phyloP scores from a whole-genome alignment of 1,140 invertebrate genomes.

The Cherax destructor region DNA sequence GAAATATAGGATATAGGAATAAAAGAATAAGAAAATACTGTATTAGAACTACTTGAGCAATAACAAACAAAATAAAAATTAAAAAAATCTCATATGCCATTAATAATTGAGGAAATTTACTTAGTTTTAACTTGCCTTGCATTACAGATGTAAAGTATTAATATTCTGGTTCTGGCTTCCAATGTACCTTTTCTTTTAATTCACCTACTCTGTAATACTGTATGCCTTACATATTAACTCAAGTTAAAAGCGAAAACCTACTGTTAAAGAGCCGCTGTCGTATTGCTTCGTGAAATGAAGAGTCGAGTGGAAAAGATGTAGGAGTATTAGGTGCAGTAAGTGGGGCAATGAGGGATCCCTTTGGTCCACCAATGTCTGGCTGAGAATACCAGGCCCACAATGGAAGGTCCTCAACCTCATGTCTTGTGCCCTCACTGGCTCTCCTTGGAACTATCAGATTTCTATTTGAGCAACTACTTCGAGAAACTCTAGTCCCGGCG shows the following conservation, averaged over 20 bases:
- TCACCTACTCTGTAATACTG: too few relatives aligned
- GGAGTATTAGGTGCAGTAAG: slow-evolving; percentile 47
- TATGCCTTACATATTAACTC: background rate
- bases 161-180: too few relatives aligned
- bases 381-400: slow-evolving; percentile 53
- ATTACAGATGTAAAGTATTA: too few relatives aligned
- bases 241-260: slow-evolving; percentile 3
- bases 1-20: too few relatives aligned
- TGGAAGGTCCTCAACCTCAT: slow-evolving; percentile 17
- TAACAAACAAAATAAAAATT: too few relatives aligned
- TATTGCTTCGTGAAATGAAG: slow-evolving; percentile 52
- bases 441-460: slow-evolving; percentile 45
- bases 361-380: slow-evolving; percentile 30
- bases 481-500: slow-evolving; percentile 16
- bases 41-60: too few relatives aligned
- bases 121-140: too few relatives aligned
- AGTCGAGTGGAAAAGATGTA: slow-evolving; percentile 46
- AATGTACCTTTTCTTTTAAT: too few relatives aligned
- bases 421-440: slow-evolving; percentile 8
- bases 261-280: slow-evolving; percentile 57
- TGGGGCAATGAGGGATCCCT: slow-evolving; percentile 53
- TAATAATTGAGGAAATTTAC: too few relatives aligned
- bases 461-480: background rate
- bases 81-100: too few relatives aligned
- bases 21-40: too few relatives aligned